phyloP scores from a whole-genome alignment of 2,888 invertebrate genomes.

The Pocota personata region DNA sequence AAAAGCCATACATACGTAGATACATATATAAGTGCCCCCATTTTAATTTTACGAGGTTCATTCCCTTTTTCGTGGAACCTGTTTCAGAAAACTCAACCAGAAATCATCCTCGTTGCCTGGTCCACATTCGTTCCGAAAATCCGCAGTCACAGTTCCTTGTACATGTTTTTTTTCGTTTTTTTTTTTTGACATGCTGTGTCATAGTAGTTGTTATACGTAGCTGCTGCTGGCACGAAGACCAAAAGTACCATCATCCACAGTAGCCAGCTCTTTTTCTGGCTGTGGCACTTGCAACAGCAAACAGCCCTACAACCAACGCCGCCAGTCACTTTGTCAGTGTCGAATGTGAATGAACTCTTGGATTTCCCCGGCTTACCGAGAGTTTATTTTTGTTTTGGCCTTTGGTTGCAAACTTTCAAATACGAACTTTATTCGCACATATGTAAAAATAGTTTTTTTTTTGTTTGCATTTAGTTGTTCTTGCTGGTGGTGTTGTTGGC shows the following conservation, averaged over 20 bases:
- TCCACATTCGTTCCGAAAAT: conserved; percentile 34
- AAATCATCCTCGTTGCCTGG: conserved; percentile 18
- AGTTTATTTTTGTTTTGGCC: conserved; percentile 37
- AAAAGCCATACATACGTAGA: too few species aligned
- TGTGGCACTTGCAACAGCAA: conserved; percentile 24
- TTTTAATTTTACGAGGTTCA: conserved; percentile 4
- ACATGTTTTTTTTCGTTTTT: neutral
- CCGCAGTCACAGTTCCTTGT: neutral
- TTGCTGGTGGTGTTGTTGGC: neutral
- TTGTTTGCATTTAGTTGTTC: conserved; percentile 7
- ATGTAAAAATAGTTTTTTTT: conserved; percentile 13
- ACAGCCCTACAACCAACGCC: neutral
- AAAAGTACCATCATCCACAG: conserved; percentile 19
- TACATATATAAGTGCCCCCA: conserved; percentile 15
- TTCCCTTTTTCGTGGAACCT: conserved; percentile 30
- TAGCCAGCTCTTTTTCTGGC: conserved; percentile 5
- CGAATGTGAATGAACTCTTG: conserved; percentile 53
- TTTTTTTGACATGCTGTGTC: conserved; percentile 5
- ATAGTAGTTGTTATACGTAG: neutral
- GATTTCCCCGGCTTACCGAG: conserved; percentile 14
- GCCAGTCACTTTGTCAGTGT: conserved; percentile 46
- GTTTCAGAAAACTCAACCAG: conserved; percentile 27
- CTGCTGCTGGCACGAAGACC: neutral
- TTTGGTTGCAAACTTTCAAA: conserved; percentile 22
- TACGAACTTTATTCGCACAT: conserved; percentile 2